phyloP scores from a whole-genome alignment of 2,888 invertebrate genomes.

The Athripsodes cinereus region DNA sequence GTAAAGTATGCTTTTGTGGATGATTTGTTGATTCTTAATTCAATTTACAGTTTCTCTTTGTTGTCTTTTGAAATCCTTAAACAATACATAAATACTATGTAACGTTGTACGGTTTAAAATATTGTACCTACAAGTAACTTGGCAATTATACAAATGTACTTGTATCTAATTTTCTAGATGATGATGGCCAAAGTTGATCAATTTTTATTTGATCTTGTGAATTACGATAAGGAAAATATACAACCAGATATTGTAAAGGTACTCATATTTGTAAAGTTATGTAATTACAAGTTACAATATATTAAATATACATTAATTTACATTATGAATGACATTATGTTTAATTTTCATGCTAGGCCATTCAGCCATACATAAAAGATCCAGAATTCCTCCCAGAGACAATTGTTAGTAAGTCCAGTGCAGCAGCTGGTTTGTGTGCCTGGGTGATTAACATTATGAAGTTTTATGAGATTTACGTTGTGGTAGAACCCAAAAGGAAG shows the following conservation, averaged over 20 bases:
- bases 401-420: slow-evolving; percentile 78
- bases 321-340: no score
- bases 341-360: slow-evolving; percentile 37
- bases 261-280: no score
- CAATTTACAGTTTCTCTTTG: not conserved
- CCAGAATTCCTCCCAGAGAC: slow-evolving; percentile 81
- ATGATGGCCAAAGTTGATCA: slow-evolving; percentile 89
- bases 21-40: not conserved
- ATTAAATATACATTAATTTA: not conserved
- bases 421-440: slow-evolving; percentile 88
- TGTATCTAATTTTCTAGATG: slow-evolving; percentile 36
- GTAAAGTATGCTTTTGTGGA: slow-evolving; percentile 54
- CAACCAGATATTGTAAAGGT: slow-evolving; percentile 83
- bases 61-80: no score
- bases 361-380: slow-evolving; percentile 55
- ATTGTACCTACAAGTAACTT: no score
- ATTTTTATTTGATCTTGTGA: slow-evolving; percentile 74
- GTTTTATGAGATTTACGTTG: slow-evolving; percentile 84
- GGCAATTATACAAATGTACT: not conserved
- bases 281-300: no score
- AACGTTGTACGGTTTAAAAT: no score
- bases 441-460: slow-evolving; percentile 92
- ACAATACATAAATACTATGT: no score
- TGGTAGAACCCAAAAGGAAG: slow-evolving; percentile 85
- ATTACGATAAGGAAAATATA: slow-evolving; percentile 92